Percentiles rank a stretch among this genome's conserved stretches.
Evolutionary conservation across 2,113 vertebrate species (phyloP).

Genomic region (Potamarius usumacintae): DNA sequence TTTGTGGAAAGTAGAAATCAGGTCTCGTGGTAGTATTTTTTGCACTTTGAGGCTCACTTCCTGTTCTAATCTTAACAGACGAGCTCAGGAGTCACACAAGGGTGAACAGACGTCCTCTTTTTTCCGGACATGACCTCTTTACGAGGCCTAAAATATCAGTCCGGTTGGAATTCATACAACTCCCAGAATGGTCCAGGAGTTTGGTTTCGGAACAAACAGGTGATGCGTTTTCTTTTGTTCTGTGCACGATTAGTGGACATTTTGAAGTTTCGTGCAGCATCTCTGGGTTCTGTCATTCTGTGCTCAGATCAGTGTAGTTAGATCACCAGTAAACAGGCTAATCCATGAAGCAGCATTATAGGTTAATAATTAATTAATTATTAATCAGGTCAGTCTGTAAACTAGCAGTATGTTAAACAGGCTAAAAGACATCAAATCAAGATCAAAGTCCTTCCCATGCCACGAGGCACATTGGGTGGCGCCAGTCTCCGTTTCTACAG

Average conservation of each 20-base stretch:
- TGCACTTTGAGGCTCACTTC: not conserved
- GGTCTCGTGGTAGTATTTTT: not conserved
- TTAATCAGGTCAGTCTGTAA: not conserved
- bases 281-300: not conserved
- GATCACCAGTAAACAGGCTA: not conserved
- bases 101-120: conserved; percentile 22
- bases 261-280: not conserved
- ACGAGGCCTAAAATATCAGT: conserved; percentile 2
- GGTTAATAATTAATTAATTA: too few species aligned
- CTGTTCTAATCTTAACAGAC: conserved; percentile 9
- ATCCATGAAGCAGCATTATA: not conserved
- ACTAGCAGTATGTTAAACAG: not conserved
- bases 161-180: not conserved
- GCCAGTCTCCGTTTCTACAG: too few species aligned
- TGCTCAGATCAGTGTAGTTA: too few species aligned
- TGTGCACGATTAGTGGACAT: too few species aligned
- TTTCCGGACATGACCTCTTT: conserved; percentile 12
- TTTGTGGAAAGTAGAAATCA: conserved; percentile 10
- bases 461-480: too few species aligned
- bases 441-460: too few species aligned
- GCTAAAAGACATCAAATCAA: not conserved
- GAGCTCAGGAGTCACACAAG: not conserved
- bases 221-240: not conserved
- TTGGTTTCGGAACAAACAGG: conserved; percentile 1
- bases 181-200: not conserved